Percentiles rank a stretch among this genome's conserved stretches.
Conservation (phyloP, 2,113 vertebrate species). For the Glaucomys volans region DNA sequence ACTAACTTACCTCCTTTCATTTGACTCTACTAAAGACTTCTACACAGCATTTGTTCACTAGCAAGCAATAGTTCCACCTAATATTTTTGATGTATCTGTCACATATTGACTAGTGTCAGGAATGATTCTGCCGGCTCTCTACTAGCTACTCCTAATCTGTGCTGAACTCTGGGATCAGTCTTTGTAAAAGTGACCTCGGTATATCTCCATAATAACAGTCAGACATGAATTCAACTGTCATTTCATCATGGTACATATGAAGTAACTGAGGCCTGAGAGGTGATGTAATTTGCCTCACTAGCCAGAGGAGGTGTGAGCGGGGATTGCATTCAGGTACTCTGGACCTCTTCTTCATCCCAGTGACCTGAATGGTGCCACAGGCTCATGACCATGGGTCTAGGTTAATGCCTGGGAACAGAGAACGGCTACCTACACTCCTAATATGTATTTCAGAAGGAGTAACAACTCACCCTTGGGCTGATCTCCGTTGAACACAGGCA, state of each 20-base stretch:
- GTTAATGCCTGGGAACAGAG: neutral
- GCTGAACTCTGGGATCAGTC: neutral
- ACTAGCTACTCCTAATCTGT: neutral
- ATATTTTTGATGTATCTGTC: neutral
- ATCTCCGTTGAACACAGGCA: neutral
- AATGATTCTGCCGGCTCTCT: neutral
- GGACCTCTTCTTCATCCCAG: neutral
- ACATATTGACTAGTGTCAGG: neutral
- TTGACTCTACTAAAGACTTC: neutral
- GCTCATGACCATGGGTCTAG: fast-evolving
- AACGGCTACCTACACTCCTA: neutral
- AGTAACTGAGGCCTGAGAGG: neutral
- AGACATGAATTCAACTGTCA: neutral
- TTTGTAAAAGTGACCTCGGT: neutral
- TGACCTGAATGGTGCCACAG: too few species aligned
- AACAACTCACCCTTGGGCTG: neutral
- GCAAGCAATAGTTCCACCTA: neutral
- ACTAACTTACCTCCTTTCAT: neutral
- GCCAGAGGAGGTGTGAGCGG: too few species aligned
- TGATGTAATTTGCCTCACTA: neutral
- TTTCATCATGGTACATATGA: neutral
- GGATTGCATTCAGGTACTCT: neutral
- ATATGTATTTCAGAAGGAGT: neutral
- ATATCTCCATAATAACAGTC: neutral
- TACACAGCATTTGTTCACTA: neutral